Evolutionary conservation across 2,113 vertebrate species (phyloP), one percentile per base, ranked within the genome.

Genomic region (Thermophis baileyi): DNA sequence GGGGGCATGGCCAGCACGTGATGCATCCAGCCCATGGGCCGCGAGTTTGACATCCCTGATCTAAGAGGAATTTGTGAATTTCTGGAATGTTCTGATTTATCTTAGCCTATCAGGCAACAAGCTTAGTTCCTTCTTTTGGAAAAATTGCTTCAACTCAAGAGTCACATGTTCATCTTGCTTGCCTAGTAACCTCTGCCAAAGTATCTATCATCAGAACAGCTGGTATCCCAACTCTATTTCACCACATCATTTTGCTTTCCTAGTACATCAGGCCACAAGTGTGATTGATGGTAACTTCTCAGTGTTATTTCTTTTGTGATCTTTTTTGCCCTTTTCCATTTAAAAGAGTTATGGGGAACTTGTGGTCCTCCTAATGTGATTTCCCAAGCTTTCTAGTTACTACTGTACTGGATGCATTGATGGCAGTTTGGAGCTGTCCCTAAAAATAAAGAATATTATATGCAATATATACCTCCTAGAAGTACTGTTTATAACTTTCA

Each of bases 241-340:
- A 88, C 87, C 50, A 88, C 30, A 30, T 88, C 27, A 88, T 46
- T 49, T 27, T 87, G 24, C 44, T 87, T 27, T 47, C 22, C 44
- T 14, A 25, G 22, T 27, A 47, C 9, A 87, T 88, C 20, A 20
- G 30, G 30, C 50, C 27, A 16, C 30, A 46, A 47, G 24, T 25
- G 25, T 57, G 24, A 90, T 93, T 95, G 95, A 94, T 90, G 96
- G 97, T 95, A 94, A 87, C 51, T 40, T 96, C 94, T 97, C 50
- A 96, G 25, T 85, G 89, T 94, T 94, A 91, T 55, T 88, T n/a
- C 14, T n/a, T 51, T 35, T 88, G 92, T 96, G 97, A 95, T n/a
- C 85, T 87, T 96, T 46, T 96, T 51, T n/a, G 47, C 27, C 44
- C 50, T 95, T 63, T 94, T 91, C 60, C 88, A 93, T 90, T 97